These are phyloP conservation scores for Panthera uncia DNA, from an alignment of 2,113 vertebrate species.

Conservation along the genomic window DNA sequence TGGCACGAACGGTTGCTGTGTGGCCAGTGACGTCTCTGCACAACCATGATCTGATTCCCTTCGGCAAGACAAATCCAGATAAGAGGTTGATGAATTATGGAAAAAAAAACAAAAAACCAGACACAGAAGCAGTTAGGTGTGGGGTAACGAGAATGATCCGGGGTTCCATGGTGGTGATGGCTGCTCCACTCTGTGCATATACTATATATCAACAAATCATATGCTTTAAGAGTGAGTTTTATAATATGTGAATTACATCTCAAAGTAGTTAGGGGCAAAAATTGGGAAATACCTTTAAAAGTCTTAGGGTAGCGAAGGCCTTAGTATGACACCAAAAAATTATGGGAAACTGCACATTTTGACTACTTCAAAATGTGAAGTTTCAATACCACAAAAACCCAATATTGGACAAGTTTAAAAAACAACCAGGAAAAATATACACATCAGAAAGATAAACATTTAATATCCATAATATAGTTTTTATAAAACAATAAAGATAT, in stretches of 20 bases:
- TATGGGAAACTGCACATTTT: background rate
- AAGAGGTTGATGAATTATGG: background rate
- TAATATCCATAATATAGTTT: background rate
- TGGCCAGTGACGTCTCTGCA: background rate
- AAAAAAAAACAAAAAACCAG: fast-evolving
- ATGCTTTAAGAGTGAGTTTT: background rate
- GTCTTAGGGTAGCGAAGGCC: background rate
- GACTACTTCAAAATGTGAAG: background rate
- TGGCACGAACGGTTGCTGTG: background rate
- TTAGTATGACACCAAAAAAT: background rate
- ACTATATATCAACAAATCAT: too few species aligned
- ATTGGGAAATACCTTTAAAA: background rate
- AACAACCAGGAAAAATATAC: background rate
- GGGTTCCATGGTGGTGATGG: background rate
- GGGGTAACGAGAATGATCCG: background rate
- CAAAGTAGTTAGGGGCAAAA: background rate
- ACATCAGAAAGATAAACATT: background rate
- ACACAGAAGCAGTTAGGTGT: background rate
- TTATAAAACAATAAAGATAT: background rate
- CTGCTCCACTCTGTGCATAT: too few species aligned
- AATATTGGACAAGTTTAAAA: background rate
- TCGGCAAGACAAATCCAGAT: background rate
- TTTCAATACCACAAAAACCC: background rate
- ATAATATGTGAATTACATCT: background rate
- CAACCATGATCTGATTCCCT: background rate